A percentile compares a stretch with the other conserved stretches of the same genome.
phyloP scores from a whole-genome alignment of 2,888 invertebrate genomes.

The Cephus sareptanus region DNA sequence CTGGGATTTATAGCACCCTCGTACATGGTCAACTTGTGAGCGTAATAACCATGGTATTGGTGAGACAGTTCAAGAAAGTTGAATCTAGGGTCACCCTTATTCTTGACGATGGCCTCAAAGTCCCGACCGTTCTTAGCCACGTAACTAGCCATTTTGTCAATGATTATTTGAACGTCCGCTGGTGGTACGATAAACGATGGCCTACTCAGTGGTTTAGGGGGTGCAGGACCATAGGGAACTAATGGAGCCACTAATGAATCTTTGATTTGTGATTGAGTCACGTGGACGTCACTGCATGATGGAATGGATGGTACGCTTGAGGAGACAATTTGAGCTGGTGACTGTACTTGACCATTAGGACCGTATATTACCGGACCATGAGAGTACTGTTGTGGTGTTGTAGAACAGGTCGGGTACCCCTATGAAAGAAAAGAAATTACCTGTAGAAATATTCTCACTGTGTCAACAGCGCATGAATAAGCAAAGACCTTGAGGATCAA shows the following conservation, averaged over 20 bases:
- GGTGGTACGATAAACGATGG: constrained; percentile 75
- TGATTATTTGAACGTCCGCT: constrained; percentile 84
- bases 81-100: constrained; percentile 88
- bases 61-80: constrained; percentile 84
- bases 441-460: neutral
- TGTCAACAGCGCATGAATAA: neutral
- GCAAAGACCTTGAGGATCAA: no score
- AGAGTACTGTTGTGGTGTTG: constrained; percentile 57
- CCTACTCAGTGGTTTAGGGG: constrained; percentile 63
- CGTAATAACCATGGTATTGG: constrained; percentile 85
- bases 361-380: constrained; percentile 61
- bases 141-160: constrained; percentile 97
- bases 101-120: constrained; percentile 89
- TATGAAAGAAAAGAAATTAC: constrained; percentile 25
- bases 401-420: constrained; percentile 48
- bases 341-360: constrained; percentile 51
- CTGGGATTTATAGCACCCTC: constrained; percentile 59
- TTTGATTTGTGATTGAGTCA: constrained; percentile 31
- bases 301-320: constrained; percentile 16
- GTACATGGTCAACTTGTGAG: constrained; percentile 71
- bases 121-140: constrained; percentile 95
- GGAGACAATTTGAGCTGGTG: constrained; percentile 24
- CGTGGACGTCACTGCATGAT: constrained; percentile 23
- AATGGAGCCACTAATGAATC: constrained; percentile 44
- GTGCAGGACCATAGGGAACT: constrained; percentile 59